A percentile compares a stretch with the other conserved stretches of the same genome.
These are phyloP conservation scores for Lagocephalus sceleratus DNA, from an alignment of 2,797 vertebrate genomes.

Conservation along the genomic window DNA sequence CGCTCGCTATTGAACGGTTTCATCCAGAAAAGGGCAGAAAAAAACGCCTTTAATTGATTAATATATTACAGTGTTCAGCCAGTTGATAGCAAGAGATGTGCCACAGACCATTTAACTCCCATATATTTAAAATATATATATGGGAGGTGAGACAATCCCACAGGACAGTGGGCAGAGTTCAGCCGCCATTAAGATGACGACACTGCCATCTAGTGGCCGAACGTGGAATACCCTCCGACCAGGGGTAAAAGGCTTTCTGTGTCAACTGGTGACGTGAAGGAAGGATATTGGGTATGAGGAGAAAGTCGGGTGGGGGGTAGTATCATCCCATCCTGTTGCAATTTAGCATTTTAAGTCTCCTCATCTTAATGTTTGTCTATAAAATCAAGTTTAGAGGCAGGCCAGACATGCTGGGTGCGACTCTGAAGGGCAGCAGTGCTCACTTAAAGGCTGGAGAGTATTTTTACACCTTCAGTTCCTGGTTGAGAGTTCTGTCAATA, in stretches of 20 bases:
- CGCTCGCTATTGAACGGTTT: background rate
- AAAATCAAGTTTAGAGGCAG: too few species aligned
- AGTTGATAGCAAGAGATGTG: constrained; percentile 3
- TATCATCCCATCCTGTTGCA: background rate
- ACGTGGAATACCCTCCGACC: background rate
- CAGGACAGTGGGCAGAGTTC: background rate
- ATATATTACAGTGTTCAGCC: background rate
- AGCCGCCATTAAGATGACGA: constrained; percentile 19
- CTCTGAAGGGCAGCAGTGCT: too few species aligned
- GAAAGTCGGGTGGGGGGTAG: background rate
- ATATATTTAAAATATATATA: too few species aligned
- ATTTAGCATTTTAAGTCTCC: background rate
- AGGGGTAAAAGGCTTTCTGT: too few species aligned
- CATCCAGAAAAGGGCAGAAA: constrained; percentile 1
- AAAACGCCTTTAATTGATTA: background rate
- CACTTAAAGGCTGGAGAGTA: too few species aligned
- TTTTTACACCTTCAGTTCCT: too few species aligned
- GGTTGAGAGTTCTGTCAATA: too few species aligned
- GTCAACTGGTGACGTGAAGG: too few species aligned
- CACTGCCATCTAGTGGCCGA: constrained; percentile 56
- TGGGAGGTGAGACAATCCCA: constrained; percentile 5
- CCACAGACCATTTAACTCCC: background rate
- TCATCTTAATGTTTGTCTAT: background rate
- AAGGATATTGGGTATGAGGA: too few species aligned
- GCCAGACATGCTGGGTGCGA: too few species aligned